These are phyloP conservation scores for Chaetogeoica ovagalla DNA, from an alignment of 2,888 invertebrate species.

Conservation along the genomic window DNA sequence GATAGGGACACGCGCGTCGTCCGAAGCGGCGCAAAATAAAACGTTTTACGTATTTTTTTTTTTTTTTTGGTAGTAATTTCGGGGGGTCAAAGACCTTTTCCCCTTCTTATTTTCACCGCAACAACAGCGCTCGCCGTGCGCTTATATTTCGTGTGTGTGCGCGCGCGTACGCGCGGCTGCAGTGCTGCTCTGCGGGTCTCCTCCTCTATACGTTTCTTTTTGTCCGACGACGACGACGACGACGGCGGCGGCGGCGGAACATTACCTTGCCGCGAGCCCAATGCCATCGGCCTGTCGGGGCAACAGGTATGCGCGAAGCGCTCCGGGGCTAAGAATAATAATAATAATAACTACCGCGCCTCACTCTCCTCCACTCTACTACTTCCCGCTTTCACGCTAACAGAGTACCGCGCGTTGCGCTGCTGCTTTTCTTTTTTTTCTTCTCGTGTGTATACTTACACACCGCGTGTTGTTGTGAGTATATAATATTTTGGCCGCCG, in stretches of 20 bases:
- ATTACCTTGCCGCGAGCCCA: conserved; percentile 46
- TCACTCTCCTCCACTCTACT: neutral
- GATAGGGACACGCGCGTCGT: neutral
- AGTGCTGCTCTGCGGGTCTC: too few relatives aligned
- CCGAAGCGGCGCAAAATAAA: conserved; percentile 3
- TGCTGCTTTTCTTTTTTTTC: too few relatives aligned
- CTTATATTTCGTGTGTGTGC: too few relatives aligned
- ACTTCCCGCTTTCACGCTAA: too few relatives aligned
- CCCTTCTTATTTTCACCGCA: conserved; percentile 4
- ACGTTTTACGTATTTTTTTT: neutral
- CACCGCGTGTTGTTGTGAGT: too few relatives aligned
- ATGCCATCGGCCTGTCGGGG: neutral
- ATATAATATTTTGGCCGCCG: too few relatives aligned
- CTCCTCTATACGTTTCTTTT: conserved; percentile 16
- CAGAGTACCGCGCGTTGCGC: too few relatives aligned
- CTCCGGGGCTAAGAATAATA: neutral
- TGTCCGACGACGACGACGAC: neutral
- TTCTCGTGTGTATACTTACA: too few relatives aligned
- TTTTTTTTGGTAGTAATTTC: too few relatives aligned
- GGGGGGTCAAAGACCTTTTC: too few relatives aligned
- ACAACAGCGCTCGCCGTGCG: neutral
- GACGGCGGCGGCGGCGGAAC: neutral
- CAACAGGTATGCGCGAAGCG: conserved; percentile 3
- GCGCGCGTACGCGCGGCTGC: too few relatives aligned
- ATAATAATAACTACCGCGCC: neutral